A percentile compares a stretch with the other conserved stretches of the same genome.
phyloP scores from a whole-genome alignment of 2,797 vertebrate genomes.

The Poeciliopsis infans region DNA sequence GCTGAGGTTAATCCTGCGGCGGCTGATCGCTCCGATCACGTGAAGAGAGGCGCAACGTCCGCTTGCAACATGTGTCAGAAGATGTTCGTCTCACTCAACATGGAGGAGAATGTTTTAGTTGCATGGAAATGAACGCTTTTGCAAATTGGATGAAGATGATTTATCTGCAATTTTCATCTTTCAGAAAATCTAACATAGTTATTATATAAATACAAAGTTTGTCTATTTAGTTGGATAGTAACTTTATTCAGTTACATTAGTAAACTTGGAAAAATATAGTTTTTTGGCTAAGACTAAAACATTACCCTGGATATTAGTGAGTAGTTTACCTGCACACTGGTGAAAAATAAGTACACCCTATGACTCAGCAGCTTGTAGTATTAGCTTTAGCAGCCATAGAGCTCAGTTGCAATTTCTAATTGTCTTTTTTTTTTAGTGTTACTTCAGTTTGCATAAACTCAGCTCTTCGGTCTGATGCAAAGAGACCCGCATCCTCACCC shows the following conservation, averaged over 20 bases:
- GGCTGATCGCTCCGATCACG: slow-evolving; percentile 24
- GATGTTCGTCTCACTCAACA: slow-evolving; percentile 9
- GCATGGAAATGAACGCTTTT: neutral
- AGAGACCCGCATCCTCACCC: neutral
- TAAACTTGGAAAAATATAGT: neutral
- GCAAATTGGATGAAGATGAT: too few relatives aligned
- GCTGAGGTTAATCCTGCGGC: slow-evolving; percentile 42
- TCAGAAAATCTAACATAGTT: neutral
- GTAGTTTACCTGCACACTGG: too few relatives aligned
- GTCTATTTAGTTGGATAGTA: too few relatives aligned
- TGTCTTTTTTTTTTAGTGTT: too few relatives aligned
- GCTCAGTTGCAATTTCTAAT: too few relatives aligned
- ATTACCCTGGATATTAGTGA: too few relatives aligned
- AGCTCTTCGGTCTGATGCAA: neutral
- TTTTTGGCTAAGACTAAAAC: too few relatives aligned
- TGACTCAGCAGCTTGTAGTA: too few relatives aligned
- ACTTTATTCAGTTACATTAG: too few relatives aligned
- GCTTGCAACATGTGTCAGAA: neutral
- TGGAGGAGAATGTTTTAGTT: neutral
- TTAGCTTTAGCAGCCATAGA: too few relatives aligned
- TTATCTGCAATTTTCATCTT: neutral
- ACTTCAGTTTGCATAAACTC: too few relatives aligned
- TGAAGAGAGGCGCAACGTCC: slow-evolving; percentile 25
- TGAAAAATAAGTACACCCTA: too few relatives aligned
- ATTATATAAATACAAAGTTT: neutral